Evolutionary conservation across 2,888 invertebrate genomes (phyloP).

Genomic region (Agriopis marginaria): DNA sequence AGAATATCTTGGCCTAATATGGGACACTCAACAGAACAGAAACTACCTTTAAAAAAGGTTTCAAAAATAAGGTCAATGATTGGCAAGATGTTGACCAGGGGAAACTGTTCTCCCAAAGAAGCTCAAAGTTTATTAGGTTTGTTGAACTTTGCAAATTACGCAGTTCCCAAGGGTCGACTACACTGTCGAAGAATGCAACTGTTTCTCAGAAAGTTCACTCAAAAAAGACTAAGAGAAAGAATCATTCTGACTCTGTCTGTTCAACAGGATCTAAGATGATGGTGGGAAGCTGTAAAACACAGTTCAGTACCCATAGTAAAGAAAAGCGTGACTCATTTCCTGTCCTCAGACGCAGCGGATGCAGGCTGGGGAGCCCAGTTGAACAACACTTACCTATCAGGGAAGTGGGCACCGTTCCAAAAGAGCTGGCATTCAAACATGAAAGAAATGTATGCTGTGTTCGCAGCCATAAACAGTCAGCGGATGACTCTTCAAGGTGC

Average conservation of each 20-base stretch:
- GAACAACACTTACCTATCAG: too few relatives aligned
- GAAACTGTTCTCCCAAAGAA: neutral
- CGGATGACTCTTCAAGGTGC: neutral
- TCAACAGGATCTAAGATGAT: too few relatives aligned
- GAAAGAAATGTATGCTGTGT: neutral
- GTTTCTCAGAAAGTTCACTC: too few relatives aligned
- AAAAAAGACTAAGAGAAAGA: too few relatives aligned
- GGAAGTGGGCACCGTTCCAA: too few relatives aligned
- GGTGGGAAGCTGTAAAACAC: too few relatives aligned
- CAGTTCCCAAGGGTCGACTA: neutral
- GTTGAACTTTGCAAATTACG: slow-evolving; percentile 1
- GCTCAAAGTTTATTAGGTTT: neutral
- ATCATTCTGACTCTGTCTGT: too few relatives aligned
- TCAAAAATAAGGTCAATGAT: neutral
- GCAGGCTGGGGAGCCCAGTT: too few relatives aligned
- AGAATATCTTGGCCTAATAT: slow-evolving; percentile 3
- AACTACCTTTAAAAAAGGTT: slow-evolving; percentile 2
- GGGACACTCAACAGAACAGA: neutral
- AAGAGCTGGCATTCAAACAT: slow-evolving; percentile 1
- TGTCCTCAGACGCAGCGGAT: too few relatives aligned
- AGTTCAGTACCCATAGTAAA: too few relatives aligned
- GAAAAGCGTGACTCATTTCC: too few relatives aligned
- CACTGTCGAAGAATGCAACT: neutral
- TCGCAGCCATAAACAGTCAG: neutral
- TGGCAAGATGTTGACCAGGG: neutral